A percentile compares a stretch with the other conserved stretches of the same genome.
Evolutionary conservation across 1,140 invertebrate genomes (phyloP).

Genomic region (Liolophura sinensis): DNA sequence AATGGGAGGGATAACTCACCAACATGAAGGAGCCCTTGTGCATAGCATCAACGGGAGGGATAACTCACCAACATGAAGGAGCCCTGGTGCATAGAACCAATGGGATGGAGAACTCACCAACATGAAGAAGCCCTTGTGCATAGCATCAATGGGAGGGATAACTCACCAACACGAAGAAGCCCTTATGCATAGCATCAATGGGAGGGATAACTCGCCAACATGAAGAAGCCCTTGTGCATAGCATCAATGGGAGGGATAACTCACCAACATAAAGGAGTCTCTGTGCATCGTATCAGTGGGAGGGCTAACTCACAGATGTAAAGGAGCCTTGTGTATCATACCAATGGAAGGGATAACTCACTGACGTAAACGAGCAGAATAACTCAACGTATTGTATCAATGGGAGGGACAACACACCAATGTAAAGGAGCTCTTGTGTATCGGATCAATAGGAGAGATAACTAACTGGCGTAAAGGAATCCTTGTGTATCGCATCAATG

Average conservation of each 20-base stretch:
- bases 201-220: conserved; percentile 63
- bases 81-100: conserved; percentile 73
- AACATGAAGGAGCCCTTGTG: conserved; percentile 69
- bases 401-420: no score
- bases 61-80: conserved; percentile 63
- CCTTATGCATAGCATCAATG: conserved; percentile 71
- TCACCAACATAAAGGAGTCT: no score
- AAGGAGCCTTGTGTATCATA: conserved; percentile 72
- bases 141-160: conserved; percentile 71
- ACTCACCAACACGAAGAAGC: conserved; percentile 65
- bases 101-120: conserved; percentile 63
- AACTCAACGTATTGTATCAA: no score
- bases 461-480: no score
- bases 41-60: conserved; percentile 73
- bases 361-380: no score
- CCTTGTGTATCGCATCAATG: conserved; percentile 71
- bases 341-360: conserved; percentile 79
- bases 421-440: no score
- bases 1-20: conserved; percentile 64
- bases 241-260: conserved; percentile 78
- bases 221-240: conserved; percentile 70
- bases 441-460: no score
- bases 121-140: conserved; percentile 70
- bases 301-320: conserved; percentile 59
- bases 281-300: no score